Evolutionary conservation across 1,140 invertebrate genomes (phyloP), one percentile per base, ranked within the genome.

Genomic region (Conus ventricosus): DNA sequence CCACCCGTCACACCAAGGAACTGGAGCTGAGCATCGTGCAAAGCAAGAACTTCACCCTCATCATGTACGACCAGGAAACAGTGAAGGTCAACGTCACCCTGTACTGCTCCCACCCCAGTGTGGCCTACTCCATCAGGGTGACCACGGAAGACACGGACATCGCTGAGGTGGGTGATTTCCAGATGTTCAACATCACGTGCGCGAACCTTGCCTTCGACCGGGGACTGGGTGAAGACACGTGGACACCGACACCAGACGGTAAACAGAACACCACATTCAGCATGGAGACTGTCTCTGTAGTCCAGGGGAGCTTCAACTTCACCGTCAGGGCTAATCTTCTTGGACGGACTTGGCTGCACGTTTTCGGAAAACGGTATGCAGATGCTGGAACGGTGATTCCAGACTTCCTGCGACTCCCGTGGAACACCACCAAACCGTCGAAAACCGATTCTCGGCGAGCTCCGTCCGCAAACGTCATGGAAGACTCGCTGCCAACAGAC

Each of bases 281-380:
- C 67, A 6, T 5, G 17, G n/a, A 84, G 5, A 13, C 82, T 10
- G 13, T 87, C 15, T 75, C 84, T 20, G 27, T 63, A 8, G 78
- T 87, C 25, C 53, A 39, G 53, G 89, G 89, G 0, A 39, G 13
- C 27, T 87, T 89, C 25, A 89, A 80, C 82, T 57, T 89, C 57
- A 53, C 82, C 15, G 15, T 89, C 7, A 8, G 78, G 5, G 54
- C 82, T 5, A 75, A 87, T 39, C 55, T 89, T 4, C 25, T 89
- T 5, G 89, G 89, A 23, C 63, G 89, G 54, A 89, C 89, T 0
- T 85, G 89, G 86, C 89, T 89, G 25, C 7, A 53, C 13, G 13
- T 89, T 23, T 55, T 53, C 13, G 75, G 17, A 17, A 10, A 78
- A n/a, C 39, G 85, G 23, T 11, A 27, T 6, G 17, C 75, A 13